A percentile compares a stretch with the other conserved stretches of the same genome.
phyloP scores from a whole-genome alignment of 2,888 invertebrate genomes.

The Tineola bisselliella region DNA sequence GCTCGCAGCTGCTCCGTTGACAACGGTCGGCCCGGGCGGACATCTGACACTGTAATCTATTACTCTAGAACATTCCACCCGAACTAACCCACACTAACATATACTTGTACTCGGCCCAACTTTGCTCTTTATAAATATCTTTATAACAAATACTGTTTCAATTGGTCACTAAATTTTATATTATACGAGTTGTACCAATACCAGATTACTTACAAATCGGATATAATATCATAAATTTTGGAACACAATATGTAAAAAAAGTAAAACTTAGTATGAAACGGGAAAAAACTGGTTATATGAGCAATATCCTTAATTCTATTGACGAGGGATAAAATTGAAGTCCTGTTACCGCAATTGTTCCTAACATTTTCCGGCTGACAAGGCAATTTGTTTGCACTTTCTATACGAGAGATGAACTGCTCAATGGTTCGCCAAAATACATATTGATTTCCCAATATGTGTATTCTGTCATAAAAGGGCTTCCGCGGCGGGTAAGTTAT shows the following conservation, averaged over 20 bases:
- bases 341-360: not conserved
- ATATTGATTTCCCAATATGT: constrained; percentile 26
- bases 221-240: no score
- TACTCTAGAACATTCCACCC: not conserved
- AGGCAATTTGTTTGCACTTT: constrained; percentile 12
- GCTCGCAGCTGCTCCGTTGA: constrained; percentile 36
- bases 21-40: constrained; percentile 34
- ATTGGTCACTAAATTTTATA: no score
- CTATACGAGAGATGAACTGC: constrained; percentile 12
- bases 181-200: no score
- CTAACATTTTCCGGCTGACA: constrained; percentile 10
- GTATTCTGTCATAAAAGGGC: constrained; percentile 25
- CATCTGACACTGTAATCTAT: constrained; percentile 44
- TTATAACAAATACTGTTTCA: not conserved
- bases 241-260: no score
- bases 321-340: not conserved
- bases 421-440: constrained; percentile 20
- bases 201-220: no score
- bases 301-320: not conserved
- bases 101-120: not conserved
- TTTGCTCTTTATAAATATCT: not conserved
- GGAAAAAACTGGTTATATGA: not conserved
- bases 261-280: not conserved
- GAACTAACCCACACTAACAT: not conserved
- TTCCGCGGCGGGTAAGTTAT: constrained; percentile 25